Evolutionary conservation across 1,140 invertebrate genomes (phyloP), one percentile per base, ranked within the genome.

Genomic region (Drosophila repleta): DNA sequence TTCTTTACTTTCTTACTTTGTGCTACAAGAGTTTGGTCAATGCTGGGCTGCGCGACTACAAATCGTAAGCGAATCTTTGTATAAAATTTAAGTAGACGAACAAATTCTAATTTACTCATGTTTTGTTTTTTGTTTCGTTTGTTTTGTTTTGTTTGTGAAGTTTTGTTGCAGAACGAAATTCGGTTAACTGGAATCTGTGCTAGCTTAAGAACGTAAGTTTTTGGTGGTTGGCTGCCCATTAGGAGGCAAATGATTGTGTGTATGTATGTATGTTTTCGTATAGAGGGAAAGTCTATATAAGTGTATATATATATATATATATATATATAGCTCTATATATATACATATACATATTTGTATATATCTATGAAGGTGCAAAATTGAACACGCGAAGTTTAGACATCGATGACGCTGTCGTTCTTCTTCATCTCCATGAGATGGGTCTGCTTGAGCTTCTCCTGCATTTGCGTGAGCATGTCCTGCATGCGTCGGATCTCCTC

Each of bases 401-500:
- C 95, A 91, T 96, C 95, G 79, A 96, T 96, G 93, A 96, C 95
- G 94, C 95, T 96, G 93, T 95, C 95, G 79, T 96, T 95, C 90
- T 96, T 95, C 58, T 94, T 94, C 69, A 94, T 93, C 85, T 95
- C 94, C 90, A 92, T 90, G 21, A 91, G 70, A 80, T 95, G 95
- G 60, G 95, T 95, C 69, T 95, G 95, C 92, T 97, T 97, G 26
- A 99, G 94, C 93, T 98, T 97, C 80, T 98, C 97, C 93, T 99
- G 97, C 98, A 99, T 99, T 92, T 98, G 97, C 24, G 96, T 95
- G 62, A 99, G 93, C 95, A 98, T 98, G 92, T 98, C 97, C 93
- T 99, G 97, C 98, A 98, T 98, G 83, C 97, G 94, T 84, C 96
- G 95, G 78, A 98, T 97, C 95, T 98, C 97, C 93, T 98, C 97